A percentile compares a stretch with the other conserved stretches of the same genome.
These are phyloP conservation scores for Drosophila parthenogenetica DNA, from an alignment of 2,888 invertebrate species.

Conservation along the genomic window DNA sequence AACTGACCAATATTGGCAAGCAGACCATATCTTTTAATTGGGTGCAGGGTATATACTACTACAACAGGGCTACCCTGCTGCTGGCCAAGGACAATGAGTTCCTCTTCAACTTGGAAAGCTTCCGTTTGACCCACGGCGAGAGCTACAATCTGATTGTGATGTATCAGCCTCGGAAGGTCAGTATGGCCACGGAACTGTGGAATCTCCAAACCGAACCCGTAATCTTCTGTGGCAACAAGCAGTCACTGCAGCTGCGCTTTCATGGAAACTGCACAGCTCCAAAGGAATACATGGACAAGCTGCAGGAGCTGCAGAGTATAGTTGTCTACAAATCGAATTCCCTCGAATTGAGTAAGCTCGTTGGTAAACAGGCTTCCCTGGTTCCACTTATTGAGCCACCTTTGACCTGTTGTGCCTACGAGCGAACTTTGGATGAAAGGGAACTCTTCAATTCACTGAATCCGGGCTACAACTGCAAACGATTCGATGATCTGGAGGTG, in stretches of 20 bases:
- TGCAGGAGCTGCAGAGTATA: conserved; percentile 51
- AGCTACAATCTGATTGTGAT: conserved; percentile 58
- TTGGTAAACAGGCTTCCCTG: conserved; percentile 48
- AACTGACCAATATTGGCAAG: conserved; percentile 71
- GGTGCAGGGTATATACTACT: conserved; percentile 69
- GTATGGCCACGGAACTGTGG: conserved; percentile 71
- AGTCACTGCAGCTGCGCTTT: conserved; percentile 66
- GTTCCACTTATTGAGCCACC: conserved; percentile 54
- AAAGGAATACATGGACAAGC: conserved; percentile 58
- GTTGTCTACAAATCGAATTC: conserved; percentile 57
- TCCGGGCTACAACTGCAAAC: conserved; percentile 60
- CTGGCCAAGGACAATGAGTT: conserved; percentile 74
- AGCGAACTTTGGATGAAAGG: conserved; percentile 57
- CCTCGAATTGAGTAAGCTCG: conserved; percentile 29
- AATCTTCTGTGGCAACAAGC: conserved; percentile 63
- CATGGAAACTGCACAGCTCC: conserved; percentile 71
- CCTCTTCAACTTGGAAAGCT: conserved; percentile 65
- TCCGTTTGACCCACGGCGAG: conserved; percentile 69
- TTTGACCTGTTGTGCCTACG: conserved; percentile 63
- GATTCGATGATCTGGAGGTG: conserved; percentile 68
- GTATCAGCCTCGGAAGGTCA: conserved; percentile 77
- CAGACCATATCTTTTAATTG: conserved; percentile 72
- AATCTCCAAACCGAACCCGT: conserved; percentile 69
- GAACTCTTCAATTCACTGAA: conserved; percentile 64
- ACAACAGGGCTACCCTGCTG: conserved; percentile 58